Evolutionary conservation across 2,797 vertebrate genomes (phyloP).

Genomic region (Ctenochaetus hawaiiensis): DNA sequence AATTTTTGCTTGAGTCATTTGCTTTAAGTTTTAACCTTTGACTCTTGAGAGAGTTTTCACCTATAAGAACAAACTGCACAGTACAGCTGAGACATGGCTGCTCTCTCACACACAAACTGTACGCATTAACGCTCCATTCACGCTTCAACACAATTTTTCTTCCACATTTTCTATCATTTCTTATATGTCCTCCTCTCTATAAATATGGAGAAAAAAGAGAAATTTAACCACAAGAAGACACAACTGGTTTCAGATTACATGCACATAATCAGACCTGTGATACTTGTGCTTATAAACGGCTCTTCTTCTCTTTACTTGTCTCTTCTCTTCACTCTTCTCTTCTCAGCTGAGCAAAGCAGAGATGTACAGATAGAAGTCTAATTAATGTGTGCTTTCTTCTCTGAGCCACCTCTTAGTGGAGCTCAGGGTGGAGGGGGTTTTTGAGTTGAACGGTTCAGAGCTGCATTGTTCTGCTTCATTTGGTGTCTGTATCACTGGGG

Average conservation of each 20-base stretch:
- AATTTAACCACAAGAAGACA: background rate
- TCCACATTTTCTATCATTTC: too few species aligned
- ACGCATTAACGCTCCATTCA: background rate
- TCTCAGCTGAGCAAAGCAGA: constrained; percentile 43
- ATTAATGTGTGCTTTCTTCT: constrained; percentile 70
- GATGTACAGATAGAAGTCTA: constrained; percentile 68
- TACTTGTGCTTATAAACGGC: background rate
- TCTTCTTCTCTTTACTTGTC: constrained; percentile 7
- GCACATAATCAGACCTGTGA: constrained; percentile 9
- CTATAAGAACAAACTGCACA: constrained; percentile 24
- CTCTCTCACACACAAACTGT: background rate
- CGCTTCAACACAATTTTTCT: background rate
- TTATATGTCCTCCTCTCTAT: background rate
- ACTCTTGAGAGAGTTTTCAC: constrained; percentile 27
- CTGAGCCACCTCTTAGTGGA: constrained; percentile 54
- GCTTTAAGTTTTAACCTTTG: constrained; percentile 41
- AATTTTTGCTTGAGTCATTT: constrained; percentile 31
- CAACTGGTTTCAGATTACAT: background rate
- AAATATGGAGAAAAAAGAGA: background rate
- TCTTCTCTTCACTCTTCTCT: background rate
- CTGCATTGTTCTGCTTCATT: constrained; percentile 62
- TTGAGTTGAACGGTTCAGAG: constrained; percentile 54
- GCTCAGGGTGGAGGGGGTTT: constrained; percentile 24
- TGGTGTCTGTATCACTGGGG: constrained; percentile 59
- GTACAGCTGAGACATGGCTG: constrained; percentile 25